phyloP scores from a whole-genome alignment of 2,888 invertebrate genomes.

The Oligia latruncula region DNA sequence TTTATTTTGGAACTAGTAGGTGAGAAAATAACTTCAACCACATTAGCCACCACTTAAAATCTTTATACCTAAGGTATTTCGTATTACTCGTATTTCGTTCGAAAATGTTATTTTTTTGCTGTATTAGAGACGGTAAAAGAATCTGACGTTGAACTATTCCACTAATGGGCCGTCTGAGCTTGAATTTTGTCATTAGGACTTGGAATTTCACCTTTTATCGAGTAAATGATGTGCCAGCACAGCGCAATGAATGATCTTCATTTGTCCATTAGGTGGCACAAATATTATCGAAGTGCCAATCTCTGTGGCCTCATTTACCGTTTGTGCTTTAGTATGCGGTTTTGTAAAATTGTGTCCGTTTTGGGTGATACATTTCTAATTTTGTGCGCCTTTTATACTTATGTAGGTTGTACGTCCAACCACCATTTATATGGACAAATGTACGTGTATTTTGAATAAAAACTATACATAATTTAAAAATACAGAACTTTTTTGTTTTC shows the following conservation, averaged over 20 bases:
- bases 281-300: constrained; percentile 38
- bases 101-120: constrained; percentile 53
- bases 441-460: not conserved
- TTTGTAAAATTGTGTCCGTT: not conserved
- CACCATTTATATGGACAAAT: too few species aligned
- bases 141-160: constrained; percentile 72
- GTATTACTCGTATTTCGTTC: constrained; percentile 18
- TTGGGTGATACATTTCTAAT: not conserved
- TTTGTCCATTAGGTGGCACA: constrained; percentile 28
- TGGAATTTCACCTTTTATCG: constrained; percentile 75
- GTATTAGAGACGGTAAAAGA: constrained; percentile 71
- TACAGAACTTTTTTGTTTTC: not conserved
- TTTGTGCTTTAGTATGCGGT: constrained; percentile 8
- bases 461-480: not conserved
- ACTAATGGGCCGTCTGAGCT: constrained; percentile 75
- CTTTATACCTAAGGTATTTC: constrained; percentile 25
- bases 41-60: constrained; percentile 42
- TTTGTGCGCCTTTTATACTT: not conserved
- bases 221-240: constrained; percentile 51
- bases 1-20: constrained; percentile 36
- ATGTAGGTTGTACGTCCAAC: not conserved
- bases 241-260: constrained; percentile 60
- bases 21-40: constrained; percentile 33
- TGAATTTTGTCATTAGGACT: constrained; percentile 76
- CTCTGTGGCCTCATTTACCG: constrained; percentile 11